These are phyloP conservation scores for Hydractinia echinata DNA, from an alignment of 30 jellyfish, hydroid and myxozoan genomes.

Conservation along the genomic window DNA sequence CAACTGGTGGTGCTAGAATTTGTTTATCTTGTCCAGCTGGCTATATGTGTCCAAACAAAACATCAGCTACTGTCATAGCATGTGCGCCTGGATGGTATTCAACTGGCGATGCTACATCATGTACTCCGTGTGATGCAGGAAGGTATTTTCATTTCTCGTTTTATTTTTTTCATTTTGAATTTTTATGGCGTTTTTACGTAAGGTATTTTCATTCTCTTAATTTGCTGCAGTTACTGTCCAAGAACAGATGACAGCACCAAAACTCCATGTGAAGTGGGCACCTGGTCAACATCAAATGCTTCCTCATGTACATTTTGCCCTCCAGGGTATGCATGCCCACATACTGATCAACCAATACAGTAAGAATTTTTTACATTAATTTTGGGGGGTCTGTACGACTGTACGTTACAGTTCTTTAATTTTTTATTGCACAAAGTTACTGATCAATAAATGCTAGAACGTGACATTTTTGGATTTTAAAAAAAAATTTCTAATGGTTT, in stretches of 20 bases:
- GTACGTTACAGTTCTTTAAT: too few relatives aligned
- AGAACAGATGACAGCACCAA: slow-evolving; percentile 36
- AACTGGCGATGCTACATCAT: slow-evolving; percentile 36
- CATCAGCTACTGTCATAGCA: slow-evolving; percentile 43
- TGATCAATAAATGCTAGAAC: too few relatives aligned
- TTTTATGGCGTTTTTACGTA: not conserved
- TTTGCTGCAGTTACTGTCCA: slow-evolving; percentile 67
- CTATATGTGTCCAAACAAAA: slow-evolving; percentile 62
- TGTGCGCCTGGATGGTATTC: slow-evolving; percentile 85
- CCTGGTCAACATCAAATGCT: slow-evolving; percentile 74
- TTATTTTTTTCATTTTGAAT: not conserved
- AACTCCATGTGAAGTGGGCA: slow-evolving; percentile 56
- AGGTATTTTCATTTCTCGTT: slow-evolving; percentile 39
- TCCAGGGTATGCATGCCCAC: slow-evolving; percentile 89
- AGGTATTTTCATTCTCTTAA: not conserved
- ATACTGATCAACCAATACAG: slow-evolving; percentile 42
- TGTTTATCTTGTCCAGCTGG: slow-evolving; percentile 84
- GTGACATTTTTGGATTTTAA: too few relatives aligned
- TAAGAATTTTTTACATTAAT: slow-evolving; percentile 28
- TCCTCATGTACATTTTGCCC: slow-evolving; percentile 68
- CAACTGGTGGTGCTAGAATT: slow-evolving; percentile 69
- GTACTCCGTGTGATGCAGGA: slow-evolving; percentile 93
- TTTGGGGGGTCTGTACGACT: too few relatives aligned
- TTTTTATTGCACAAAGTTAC: too few relatives aligned
- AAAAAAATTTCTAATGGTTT: too few relatives aligned